Evolutionary conservation across 2,888 invertebrate genomes (phyloP).

Genomic region (Agrypnus murinus): DNA sequence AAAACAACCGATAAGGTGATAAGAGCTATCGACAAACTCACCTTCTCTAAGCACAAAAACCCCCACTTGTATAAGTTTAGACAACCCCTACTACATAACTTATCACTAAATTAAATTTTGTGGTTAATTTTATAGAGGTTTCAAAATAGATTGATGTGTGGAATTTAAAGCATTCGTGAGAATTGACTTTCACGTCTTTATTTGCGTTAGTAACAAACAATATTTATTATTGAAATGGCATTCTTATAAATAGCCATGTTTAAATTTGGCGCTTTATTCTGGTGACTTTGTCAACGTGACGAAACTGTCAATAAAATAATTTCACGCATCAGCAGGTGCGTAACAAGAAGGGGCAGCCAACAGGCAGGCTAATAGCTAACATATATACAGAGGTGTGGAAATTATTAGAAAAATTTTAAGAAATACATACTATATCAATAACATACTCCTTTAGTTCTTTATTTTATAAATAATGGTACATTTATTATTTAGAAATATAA

Average conservation of each 20-base stretch:
- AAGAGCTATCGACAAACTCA: constrained; percentile 53
- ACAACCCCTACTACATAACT: constrained; percentile 24
- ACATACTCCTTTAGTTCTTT: too few relatives aligned
- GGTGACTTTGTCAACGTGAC: constrained; percentile 1
- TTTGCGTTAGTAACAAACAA: background rate
- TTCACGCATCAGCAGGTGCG: too few relatives aligned
- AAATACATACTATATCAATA: too few relatives aligned
- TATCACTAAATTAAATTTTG: background rate
- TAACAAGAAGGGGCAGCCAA: too few relatives aligned
- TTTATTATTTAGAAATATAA: too few relatives aligned
- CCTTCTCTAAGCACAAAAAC: constrained; percentile 49
- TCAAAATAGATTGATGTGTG: background rate
- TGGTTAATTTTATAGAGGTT: background rate
- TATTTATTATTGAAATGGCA: background rate
- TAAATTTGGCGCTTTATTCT: background rate
- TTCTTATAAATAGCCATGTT: background rate
- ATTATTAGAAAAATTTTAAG: too few relatives aligned
- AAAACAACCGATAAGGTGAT: constrained; percentile 46
- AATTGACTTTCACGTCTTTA: background rate
- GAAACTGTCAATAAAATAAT: too few relatives aligned
- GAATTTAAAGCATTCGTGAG: background rate
- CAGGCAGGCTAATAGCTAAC: too few relatives aligned
- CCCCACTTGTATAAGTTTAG: constrained; percentile 33
- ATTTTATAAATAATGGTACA: too few relatives aligned
- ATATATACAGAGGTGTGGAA: too few relatives aligned